Base-by-base conservation (phyloP, 2,888 invertebrate species). In the Melanostoma mellinum region DNA sequence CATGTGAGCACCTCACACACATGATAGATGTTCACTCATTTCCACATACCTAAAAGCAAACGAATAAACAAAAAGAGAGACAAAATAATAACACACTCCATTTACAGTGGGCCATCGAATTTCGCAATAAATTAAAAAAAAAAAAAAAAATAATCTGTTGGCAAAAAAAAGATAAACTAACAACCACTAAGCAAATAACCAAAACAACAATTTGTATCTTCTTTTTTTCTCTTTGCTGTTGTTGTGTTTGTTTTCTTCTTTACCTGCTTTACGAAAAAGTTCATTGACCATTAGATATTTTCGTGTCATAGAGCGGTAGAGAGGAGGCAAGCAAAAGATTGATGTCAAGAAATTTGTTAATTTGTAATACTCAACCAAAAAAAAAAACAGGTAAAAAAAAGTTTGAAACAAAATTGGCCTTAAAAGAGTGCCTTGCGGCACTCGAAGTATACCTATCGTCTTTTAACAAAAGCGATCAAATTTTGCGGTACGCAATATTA, bases 241-340 rank as follows among this genome's bases (percentile, higher is more conserved):
- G 33, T 42, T 35, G 6, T 30, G 33, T 60, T 42, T 32, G n/a
- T 74, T 32, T 8, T 32, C 30, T 33, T 53, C 36, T 40, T 60
- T 73, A 79, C 50, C 42, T 67, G 76, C 30, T 80, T 35, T 35
- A 56, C 63, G 46, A 65, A 65, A 50, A 72, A 67, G 81, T 76
- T 81, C 76, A 81, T 71, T 81, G 80, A 81, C 80, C 80, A 81
- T 71, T 71, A 71, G 80, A 81, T 65, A 65, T 46, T 65, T 65
- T 65, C 52, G 58, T 46, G 40, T 40, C 56, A 53, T 42, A 52
- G 38, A 63, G 68, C 35, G 36, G 44, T 56, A 63, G 46, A 63
- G 46, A 61, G 50, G 52, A 10, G 44, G 9, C 6, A 3, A n/a
- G 52, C 33, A 40, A 46, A 50, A 60, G 65, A 69, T 60, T 58